phyloP scores from a whole-genome alignment of 1,140 invertebrate genomes.

The Gryllus bimaculatus region DNA sequence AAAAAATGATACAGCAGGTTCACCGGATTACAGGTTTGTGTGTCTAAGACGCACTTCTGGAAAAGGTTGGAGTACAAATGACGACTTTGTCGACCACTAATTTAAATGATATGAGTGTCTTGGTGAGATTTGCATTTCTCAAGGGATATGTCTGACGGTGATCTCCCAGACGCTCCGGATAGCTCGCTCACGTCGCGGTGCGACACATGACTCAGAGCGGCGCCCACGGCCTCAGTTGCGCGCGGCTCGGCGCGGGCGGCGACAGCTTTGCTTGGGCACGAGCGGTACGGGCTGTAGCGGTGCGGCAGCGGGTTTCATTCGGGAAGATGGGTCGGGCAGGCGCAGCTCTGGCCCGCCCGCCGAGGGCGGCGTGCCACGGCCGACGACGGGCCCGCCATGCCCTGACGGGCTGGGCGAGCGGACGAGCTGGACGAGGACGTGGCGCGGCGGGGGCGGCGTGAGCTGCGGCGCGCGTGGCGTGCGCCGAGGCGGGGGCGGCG shows the following conservation, averaged over 20 bases:
- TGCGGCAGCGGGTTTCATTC: constrained; percentile 19
- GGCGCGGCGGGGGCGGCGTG: constrained; percentile 14
- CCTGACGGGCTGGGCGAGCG: background rate
- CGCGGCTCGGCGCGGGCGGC: constrained; percentile 9
- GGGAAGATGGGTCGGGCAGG: constrained; percentile 22
- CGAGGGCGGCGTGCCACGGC: background rate
- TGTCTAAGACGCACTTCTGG: too few species aligned
- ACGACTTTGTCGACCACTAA: too few species aligned
- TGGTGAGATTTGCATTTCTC: too few species aligned
- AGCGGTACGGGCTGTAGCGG: constrained; percentile 25
- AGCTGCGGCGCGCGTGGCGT: constrained; percentile 8
- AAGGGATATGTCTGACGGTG: too few species aligned
- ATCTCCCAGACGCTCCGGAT: too few species aligned
- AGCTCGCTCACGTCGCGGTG: too few species aligned
- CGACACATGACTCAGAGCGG: too few species aligned
- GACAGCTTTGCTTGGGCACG: constrained; percentile 14
- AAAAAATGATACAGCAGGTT: too few species aligned
- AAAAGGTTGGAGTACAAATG: too few species aligned
- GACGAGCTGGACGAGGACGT: background rate
- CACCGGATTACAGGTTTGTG: too few species aligned
- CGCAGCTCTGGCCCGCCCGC: constrained; percentile 11
- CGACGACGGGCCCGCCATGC: constrained; percentile 11
- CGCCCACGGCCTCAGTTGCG: background rate
- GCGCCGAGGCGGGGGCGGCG: constrained; percentile 9
- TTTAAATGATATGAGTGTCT: too few species aligned